Base-by-base conservation (phyloP, 2,888 invertebrate genomes). In the Rhorus exstirpatorius region DNA sequence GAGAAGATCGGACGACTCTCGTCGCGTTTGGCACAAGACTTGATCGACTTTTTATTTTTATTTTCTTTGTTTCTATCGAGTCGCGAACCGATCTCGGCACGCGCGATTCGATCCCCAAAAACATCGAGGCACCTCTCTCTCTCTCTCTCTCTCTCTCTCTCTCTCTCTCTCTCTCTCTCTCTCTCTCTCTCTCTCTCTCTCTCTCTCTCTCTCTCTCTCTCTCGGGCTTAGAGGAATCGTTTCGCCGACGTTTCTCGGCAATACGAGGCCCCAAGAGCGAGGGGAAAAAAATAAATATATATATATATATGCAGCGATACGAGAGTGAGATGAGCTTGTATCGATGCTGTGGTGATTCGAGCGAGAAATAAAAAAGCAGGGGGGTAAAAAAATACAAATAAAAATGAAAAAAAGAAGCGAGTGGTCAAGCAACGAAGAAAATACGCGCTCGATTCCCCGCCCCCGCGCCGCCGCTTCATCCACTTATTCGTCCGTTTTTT, bases 51-150 rank as follows among this genome's bases (percentile, higher is more conserved):
- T 76, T 67, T 58, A 67, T 31, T 17, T 31, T n/a, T 65, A 44
- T 4, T 65, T 44, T 44, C 55, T 74, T 75, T 65, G 77, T 70
- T 61, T 71, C 63, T 61, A 75, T 61, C 67, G 79, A 75, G 51
- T 41, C 60, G 53, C 71, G 67, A 76, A 44, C 55, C 49, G 60
- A 53, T 79, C 71, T 71, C 72, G 85, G 85, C 85, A 85, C 85
- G 85, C 84, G 85, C 85, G 85, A 83, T 84, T 74, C 80, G 75
- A 77, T 83, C 77, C 70, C 68, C 77, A 79, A 85, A 85, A 81
- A 79, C 76, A 72, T 58, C 70, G 76, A 41, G 70, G 19, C 12
- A 26, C 72, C 49, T 26, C 49, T 38, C 77, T 35, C 35, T n/a
- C n/a, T n/a, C n/a, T n/a, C n/a, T n/a, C n/a, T n/a, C n/a, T n/a